Evolutionary conservation across 92 coral and sea anemone species (phyloP), one percentile per base, ranked within the genome.

Genomic region (Heliopora coerulea): DNA sequence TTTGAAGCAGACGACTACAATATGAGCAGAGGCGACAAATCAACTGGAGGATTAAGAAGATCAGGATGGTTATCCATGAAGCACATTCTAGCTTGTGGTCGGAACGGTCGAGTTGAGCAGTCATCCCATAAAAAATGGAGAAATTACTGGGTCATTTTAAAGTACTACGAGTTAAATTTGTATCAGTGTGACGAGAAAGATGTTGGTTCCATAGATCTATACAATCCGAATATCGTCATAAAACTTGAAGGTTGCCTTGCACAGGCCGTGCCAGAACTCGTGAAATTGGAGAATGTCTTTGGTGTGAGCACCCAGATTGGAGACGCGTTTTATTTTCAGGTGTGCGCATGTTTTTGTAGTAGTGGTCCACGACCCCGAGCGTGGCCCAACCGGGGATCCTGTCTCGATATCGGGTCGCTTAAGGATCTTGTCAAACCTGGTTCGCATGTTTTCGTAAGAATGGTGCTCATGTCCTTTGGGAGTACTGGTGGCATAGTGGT

Each of bases 221-320:
- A 90, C 64, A 87, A 88, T 41, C 89, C 99, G 12, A 86, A 78
- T 27, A 86, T 88, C 42, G 42, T 80, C 13, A 72, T 95, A 52
- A 88, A 95, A 82, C 83, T 95, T n/a, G 89, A 88, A 65, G 91
- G 96, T 15, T 90, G 99, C 41, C 74, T 95, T 40, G 96, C 96
- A 4, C 99, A 95, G 69, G 99, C 99, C 20, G 96, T 95, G 8
- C 99, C 99, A 10, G 99, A 95, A 83, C 91, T 90, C 72, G 91
- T 89, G 57, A 95, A 95, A 72, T 78, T 95, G 56, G 99, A 95
- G 78, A 90, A 95, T 65, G 96, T 95, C 78, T 88, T 95, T 56
- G 91, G 99, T 68, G 85, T 95, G 72, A 95, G 99, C 73, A 86
- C 95, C 60, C 85, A 91, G 57, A 87, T 87, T 23, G 99, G 99